Evolutionary conservation across 2,888 invertebrate species (phyloP).

Genomic region (Elegia similella): DNA sequence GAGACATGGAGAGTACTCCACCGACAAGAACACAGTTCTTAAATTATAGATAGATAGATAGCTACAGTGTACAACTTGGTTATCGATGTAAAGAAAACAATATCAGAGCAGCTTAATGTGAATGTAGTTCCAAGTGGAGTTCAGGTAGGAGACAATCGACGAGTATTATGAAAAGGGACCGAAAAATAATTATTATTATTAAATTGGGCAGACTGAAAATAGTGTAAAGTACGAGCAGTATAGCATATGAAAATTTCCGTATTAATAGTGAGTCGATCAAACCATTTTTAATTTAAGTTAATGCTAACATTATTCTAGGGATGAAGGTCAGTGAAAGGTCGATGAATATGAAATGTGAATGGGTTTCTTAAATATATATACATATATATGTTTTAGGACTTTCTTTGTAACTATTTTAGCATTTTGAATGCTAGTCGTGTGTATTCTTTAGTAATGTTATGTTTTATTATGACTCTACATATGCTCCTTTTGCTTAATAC

Average conservation of each 20-base stretch:
- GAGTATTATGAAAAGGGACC: constrained; percentile 70
- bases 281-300: constrained; percentile 5
- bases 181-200: constrained; percentile 49
- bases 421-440: constrained; percentile 70
- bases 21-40: too few species aligned
- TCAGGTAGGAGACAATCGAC: constrained; percentile 34
- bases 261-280: constrained; percentile 21
- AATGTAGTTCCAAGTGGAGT: constrained; percentile 22
- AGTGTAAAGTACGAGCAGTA: constrained; percentile 34
- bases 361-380: constrained; percentile 15
- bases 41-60: too few species aligned
- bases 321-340: neutral
- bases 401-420: constrained; percentile 44
- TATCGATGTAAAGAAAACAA: neutral
- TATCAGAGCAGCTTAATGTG: constrained; percentile 9
- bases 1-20: too few species aligned
- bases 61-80: neutral
- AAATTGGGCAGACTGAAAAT: constrained; percentile 66
- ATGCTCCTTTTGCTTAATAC: neutral
- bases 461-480: constrained; percentile 19
- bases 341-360: constrained; percentile 9
- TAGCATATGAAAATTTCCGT: constrained; percentile 12
- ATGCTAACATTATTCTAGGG: neutral
- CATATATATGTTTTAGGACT: neutral
- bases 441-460: constrained; percentile 38